These are phyloP conservation scores for Mya arenaria DNA, from an alignment of 1,140 invertebrate genomes.

Conservation along the genomic window DNA sequence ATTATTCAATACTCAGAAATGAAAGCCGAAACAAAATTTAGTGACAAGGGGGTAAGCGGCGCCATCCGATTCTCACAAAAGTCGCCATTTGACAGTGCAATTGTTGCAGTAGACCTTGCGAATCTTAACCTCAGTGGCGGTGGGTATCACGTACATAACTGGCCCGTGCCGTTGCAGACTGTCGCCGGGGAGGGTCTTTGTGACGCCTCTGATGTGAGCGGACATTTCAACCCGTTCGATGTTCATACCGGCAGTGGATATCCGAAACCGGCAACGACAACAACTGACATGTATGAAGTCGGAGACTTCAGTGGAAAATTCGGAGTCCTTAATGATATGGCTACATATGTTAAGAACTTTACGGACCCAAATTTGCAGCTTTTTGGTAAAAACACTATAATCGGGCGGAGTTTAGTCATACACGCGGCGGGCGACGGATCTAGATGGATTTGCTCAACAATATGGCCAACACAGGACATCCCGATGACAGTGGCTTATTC, in stretches of 20 bases:
- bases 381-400: slow-evolving; percentile 90
- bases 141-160: slow-evolving; percentile 83
- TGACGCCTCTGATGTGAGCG: slow-evolving; percentile 89
- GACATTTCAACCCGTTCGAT: slow-evolving; percentile 83
- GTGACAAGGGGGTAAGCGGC: slow-evolving; percentile 90
- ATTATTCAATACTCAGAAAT: slow-evolving; percentile 83
- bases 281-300: slow-evolving; percentile 85
- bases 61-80: slow-evolving; percentile 90
- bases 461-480: slow-evolving; percentile 68
- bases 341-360: slow-evolving; percentile 84
- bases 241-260: slow-evolving; percentile 68
- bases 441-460: slow-evolving; percentile 84
- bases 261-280: slow-evolving; percentile 84
- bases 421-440: slow-evolving; percentile 83
- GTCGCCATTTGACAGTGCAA: slow-evolving; percentile 92
- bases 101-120: slow-evolving; percentile 88
- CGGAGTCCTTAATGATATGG: slow-evolving; percentile 83
- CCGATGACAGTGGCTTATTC: slow-evolving; percentile 80
- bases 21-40: slow-evolving; percentile 86
- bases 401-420: slow-evolving; percentile 92
- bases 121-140: slow-evolving; percentile 82
- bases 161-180: slow-evolving; percentile 82
- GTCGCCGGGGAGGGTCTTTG: slow-evolving; percentile 90
- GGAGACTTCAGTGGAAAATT: slow-evolving; percentile 96
- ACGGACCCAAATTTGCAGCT: slow-evolving; percentile 94